Conservation (phyloP, 35 echinoderm and acorn worm species). For the Patiria miniata region DNA sequence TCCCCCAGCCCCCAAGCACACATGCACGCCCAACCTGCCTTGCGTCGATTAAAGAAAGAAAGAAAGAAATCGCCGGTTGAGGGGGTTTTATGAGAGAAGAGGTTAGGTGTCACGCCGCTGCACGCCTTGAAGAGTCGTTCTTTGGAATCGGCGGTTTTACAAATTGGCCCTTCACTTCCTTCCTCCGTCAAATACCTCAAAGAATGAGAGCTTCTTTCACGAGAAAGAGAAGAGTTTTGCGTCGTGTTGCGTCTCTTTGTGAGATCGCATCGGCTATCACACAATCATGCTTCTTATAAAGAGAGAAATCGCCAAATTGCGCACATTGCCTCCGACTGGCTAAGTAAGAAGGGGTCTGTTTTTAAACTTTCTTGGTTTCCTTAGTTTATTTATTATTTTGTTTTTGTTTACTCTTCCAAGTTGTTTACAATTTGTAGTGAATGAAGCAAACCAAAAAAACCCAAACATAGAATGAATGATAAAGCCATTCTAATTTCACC, state of each 20-base stretch:
- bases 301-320: constrained; percentile 3
- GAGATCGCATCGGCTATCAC: not conserved
- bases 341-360: constrained; percentile 28
- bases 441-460: too few species aligned
- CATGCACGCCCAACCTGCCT: too few species aligned
- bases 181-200: not conserved
- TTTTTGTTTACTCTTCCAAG: not conserved
- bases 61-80: too few species aligned
- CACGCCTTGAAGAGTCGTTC: not conserved
- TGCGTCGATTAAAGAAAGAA: too few species aligned
- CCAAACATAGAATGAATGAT: too few species aligned
- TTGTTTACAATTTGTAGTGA: too few species aligned
- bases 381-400: not conserved
- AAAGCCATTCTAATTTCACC: too few species aligned
- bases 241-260: not conserved
- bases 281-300: not conserved
- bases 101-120: not conserved
- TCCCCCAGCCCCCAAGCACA: too few species aligned
- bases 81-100: too few species aligned
- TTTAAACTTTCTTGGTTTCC: not conserved
- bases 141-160: not conserved
- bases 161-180: too few species aligned
- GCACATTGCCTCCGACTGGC: constrained; percentile 1
- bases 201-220: not conserved
- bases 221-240: too few species aligned